Percentiles rank a stretch among this genome's conserved stretches.
phyloP scores from a whole-genome alignment of 2,888 invertebrate genomes.

The Platycheirus rosarum region DNA sequence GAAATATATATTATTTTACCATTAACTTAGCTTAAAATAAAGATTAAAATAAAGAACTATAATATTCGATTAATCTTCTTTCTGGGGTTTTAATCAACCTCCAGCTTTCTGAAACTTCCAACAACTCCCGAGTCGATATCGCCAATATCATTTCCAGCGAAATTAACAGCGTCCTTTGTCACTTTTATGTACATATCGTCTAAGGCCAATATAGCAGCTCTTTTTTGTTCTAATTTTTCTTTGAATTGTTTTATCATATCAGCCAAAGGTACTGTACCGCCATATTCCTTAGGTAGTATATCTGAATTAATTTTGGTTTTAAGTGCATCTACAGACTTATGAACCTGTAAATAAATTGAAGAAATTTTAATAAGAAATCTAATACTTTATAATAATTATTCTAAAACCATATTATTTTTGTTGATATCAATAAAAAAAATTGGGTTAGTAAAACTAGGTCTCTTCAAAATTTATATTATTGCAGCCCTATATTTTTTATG shows the following conservation, averaged over 20 bases:
- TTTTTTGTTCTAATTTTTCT: constrained; percentile 85
- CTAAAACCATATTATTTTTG: no score
- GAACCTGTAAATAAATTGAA: constrained; percentile 85
- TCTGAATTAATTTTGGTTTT: constrained; percentile 88
- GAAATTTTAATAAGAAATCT: no score
- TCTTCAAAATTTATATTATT: no score
- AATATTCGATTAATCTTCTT: background rate
- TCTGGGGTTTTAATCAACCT: constrained; percentile 91
- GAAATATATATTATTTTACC: constrained; percentile 26
- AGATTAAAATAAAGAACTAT: constrained; percentile 32
- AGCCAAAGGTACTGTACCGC: constrained; percentile 90
- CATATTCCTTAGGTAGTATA: constrained; percentile 93
- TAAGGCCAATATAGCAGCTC: constrained; percentile 87
- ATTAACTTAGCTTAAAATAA: constrained; percentile 39
- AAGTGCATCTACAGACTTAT: constrained; percentile 89
- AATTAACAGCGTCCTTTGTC: constrained; percentile 83
- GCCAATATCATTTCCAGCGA: constrained; percentile 86
- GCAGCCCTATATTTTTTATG: no score
- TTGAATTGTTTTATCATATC: constrained; percentile 92
- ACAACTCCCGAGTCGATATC: constrained; percentile 89
- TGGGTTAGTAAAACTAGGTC: no score
- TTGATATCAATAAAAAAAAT: no score
- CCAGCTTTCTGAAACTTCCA: constrained; percentile 92
- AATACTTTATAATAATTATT: no score
- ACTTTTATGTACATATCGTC: constrained; percentile 91